Evolutionary conservation across 2,113 vertebrate genomes (phyloP).

Genomic region (Etia nguti): DNA sequence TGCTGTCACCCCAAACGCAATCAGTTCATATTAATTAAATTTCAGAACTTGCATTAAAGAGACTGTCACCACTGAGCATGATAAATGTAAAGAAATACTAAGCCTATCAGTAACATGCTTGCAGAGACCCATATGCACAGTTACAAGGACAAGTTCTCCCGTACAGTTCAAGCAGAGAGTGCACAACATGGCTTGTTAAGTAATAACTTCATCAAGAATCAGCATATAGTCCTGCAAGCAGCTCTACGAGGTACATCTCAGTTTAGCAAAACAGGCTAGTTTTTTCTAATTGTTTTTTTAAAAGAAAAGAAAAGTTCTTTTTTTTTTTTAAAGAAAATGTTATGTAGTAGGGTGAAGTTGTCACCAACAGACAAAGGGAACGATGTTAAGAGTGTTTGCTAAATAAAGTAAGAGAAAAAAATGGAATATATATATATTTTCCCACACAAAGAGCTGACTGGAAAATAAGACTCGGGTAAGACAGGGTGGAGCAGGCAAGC

Average conservation of each 20-base stretch:
- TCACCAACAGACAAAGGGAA: background rate
- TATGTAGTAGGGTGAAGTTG: background rate
- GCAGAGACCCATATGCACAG: background rate
- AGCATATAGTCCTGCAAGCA: background rate
- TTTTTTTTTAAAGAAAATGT: background rate
- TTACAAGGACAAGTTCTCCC: background rate
- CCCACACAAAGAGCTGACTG: background rate
- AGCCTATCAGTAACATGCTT: background rate
- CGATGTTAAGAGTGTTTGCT: background rate
- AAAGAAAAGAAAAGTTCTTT: background rate
- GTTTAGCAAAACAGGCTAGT: background rate
- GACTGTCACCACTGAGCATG: conserved; percentile 35
- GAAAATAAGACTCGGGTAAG: background rate
- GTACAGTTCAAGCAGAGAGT: background rate
- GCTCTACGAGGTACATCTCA: background rate
- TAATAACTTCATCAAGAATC: background rate
- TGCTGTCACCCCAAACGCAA: conserved; percentile 28
- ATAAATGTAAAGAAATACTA: conserved; percentile 35
- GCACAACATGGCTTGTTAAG: background rate
- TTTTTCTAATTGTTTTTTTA: background rate
- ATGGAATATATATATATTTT: background rate
- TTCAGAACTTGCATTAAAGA: conserved; percentile 47
- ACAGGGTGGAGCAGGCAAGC: background rate
- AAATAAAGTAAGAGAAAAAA: background rate
- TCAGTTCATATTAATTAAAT: conserved; percentile 50